These are phyloP conservation scores for Stenotaenia linearis DNA, from an alignment of 2,888 invertebrate genomes.

Conservation along the genomic window DNA sequence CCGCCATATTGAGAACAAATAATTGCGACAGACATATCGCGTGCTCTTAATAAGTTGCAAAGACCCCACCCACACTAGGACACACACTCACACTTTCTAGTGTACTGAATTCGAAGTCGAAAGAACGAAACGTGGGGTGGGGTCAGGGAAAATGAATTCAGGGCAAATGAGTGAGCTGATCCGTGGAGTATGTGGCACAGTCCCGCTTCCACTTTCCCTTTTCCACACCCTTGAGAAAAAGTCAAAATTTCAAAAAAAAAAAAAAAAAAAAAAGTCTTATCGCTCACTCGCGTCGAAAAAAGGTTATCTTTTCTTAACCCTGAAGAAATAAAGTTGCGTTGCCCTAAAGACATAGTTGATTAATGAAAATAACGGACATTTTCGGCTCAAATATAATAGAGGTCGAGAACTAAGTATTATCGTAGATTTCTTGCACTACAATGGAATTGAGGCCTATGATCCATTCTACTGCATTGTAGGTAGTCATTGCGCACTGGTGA, in stretches of 20 bases:
- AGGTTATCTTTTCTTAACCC: not conserved
- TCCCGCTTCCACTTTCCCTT: slow-evolving; percentile 8
- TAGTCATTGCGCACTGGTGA: not conserved
- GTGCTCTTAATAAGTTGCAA: slow-evolving; percentile 6
- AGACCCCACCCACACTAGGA: not conserved
- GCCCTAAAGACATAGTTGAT: not conserved
- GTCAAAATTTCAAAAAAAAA: not conserved
- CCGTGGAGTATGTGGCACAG: slow-evolving; percentile 17
- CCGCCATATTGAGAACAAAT: not conserved
- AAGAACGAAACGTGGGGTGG: not conserved
- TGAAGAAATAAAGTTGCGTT: not conserved
- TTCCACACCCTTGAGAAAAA: slow-evolving; percentile 14
- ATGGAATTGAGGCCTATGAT: not conserved
- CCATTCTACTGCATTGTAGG: not conserved
- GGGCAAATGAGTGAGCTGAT: slow-evolving; percentile 6
- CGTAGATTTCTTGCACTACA: not conserved
- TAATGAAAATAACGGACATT: not conserved
- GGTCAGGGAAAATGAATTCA: slow-evolving; percentile 13
- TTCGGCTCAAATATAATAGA: not conserved
- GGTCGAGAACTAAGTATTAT: not conserved
- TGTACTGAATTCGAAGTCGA: slow-evolving; percentile 1
- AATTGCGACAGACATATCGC: not conserved
- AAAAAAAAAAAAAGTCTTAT: not conserved
- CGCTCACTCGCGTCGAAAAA: not conserved
- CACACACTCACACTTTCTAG: not conserved